phyloP scores from a whole-genome alignment of 2,113 vertebrate species.

The Larimichthys polyactis region DNA sequence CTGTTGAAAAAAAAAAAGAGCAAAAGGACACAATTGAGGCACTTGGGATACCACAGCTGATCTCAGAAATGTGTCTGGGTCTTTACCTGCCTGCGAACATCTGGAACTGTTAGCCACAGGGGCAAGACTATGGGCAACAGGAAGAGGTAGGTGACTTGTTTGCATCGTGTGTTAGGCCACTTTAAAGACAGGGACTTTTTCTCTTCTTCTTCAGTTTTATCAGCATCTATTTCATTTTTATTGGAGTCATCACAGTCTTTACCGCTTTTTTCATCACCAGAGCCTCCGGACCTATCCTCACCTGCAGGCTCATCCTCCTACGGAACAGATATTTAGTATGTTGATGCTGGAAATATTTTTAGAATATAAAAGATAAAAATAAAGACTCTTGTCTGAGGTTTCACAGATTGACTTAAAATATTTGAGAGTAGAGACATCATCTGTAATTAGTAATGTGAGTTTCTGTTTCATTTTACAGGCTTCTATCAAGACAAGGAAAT shows the following conservation, averaged over 20 bases:
- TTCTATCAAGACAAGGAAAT: neutral
- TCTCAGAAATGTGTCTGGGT: neutral
- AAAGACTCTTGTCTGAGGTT: neutral
- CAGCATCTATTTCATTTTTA: conserved; percentile 69
- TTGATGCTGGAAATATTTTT: neutral
- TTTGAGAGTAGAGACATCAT: too few species aligned
- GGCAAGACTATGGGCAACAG: conserved; percentile 94
- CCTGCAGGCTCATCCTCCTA: conserved; percentile 68
- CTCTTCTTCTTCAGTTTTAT: conserved; percentile 61
- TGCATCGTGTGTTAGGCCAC: conserved; percentile 90
- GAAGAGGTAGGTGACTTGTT: conserved; percentile 93
- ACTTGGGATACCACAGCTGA: neutral
- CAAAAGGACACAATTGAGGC: neutral
- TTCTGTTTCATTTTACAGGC: neutral
- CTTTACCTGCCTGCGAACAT: conserved; percentile 91
- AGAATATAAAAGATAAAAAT: conserved; percentile 6
- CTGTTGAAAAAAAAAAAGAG: conserved; percentile 79
- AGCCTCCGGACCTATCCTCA: conserved; percentile 62
- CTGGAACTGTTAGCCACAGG: conserved; percentile 94
- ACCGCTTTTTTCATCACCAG: conserved; percentile 56
- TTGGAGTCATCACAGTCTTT: conserved; percentile 72
- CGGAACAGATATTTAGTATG: neutral
- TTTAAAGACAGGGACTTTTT: conserved; percentile 90
- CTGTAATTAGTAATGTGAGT: neutral
- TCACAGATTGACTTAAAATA: too few species aligned